phyloP scores from a whole-genome alignment of 1,140 invertebrate species.

The Papilio machaon region DNA sequence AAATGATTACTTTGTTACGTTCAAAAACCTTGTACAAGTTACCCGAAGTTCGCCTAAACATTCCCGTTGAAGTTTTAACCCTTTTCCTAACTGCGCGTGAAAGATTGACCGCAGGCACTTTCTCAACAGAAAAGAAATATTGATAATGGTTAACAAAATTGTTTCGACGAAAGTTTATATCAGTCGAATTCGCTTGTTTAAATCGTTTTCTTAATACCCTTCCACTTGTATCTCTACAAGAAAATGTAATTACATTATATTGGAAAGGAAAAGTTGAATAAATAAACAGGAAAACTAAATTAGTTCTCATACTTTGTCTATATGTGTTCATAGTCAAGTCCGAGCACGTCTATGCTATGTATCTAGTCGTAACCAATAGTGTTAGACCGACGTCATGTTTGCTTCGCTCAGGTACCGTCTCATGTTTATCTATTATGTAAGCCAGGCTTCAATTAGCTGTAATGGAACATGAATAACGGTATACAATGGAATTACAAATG shows the following conservation, averaged over 20 bases:
- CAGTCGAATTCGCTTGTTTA: not conserved
- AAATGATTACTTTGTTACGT: not conserved
- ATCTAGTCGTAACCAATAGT: not conserved
- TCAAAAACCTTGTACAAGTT: slow-evolving; percentile 2
- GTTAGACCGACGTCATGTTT: not conserved
- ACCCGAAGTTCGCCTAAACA: not conserved
- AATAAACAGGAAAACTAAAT: not conserved
- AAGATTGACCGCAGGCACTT: slow-evolving; percentile 20
- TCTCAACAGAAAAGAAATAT: slow-evolving; percentile 12
- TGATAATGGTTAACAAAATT: slow-evolving; percentile 19
- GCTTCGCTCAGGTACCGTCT: not conserved
- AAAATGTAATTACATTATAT: not conserved
- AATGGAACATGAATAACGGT: slow-evolving; percentile 1
- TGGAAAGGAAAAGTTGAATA: not conserved
- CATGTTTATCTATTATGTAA: slow-evolving; percentile 24
- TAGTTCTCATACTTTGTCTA: not conserved
- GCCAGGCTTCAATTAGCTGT: slow-evolving; percentile 19
- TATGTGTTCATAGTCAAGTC: not conserved
- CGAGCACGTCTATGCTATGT: not conserved
- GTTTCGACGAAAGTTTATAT: slow-evolving; percentile 3
- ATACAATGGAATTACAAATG: slow-evolving; percentile 5
- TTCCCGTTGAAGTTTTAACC: slow-evolving; percentile 16
- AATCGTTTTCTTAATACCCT: slow-evolving; percentile 11
- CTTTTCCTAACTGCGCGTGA: slow-evolving; percentile 27
- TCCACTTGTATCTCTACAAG: not conserved